These are phyloP conservation scores for Zeugodacus cucurbitae DNA, from an alignment of 1,140 invertebrate species.

Conservation along the genomic window DNA sequence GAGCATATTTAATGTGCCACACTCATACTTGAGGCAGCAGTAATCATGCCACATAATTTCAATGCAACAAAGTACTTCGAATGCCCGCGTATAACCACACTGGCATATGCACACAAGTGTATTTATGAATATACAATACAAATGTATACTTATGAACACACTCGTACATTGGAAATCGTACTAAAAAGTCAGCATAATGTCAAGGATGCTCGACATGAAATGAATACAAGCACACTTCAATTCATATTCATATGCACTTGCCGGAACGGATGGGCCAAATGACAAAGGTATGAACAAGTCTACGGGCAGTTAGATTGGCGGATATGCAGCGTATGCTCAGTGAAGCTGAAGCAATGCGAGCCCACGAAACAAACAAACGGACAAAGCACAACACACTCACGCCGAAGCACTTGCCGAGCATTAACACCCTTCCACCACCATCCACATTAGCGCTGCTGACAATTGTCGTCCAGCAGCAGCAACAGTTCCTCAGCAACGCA, in stretches of 20 bases:
- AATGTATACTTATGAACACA: neutral
- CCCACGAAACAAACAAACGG: constrained; percentile 61
- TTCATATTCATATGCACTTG: constrained; percentile 55
- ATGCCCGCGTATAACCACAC: neutral
- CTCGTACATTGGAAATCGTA: neutral
- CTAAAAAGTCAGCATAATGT: constrained; percentile 46
- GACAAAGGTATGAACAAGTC: neutral
- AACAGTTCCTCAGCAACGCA: neutral
- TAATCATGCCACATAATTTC: constrained; percentile 14
- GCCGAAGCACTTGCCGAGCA: neutral
- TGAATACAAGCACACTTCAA: constrained; percentile 32
- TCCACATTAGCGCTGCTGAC: neutral
- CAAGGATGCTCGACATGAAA: constrained; percentile 42
- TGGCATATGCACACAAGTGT: neutral
- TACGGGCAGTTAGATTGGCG: constrained; percentile 24
- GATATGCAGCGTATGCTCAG: constrained; percentile 64
- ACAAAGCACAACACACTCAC: constrained; percentile 48
- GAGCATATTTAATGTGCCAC: constrained; percentile 44
- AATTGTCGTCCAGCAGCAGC: constrained; percentile 37
- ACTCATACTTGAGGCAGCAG: neutral
- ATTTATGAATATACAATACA: neutral
- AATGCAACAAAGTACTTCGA: neutral
- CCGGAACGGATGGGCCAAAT: constrained; percentile 2
- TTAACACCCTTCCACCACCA: neutral
- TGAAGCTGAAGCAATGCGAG: constrained; percentile 62